Evolutionary conservation across 2,888 invertebrate species (phyloP), one percentile per base, ranked within the genome.

Genomic region (Thumatha senex): DNA sequence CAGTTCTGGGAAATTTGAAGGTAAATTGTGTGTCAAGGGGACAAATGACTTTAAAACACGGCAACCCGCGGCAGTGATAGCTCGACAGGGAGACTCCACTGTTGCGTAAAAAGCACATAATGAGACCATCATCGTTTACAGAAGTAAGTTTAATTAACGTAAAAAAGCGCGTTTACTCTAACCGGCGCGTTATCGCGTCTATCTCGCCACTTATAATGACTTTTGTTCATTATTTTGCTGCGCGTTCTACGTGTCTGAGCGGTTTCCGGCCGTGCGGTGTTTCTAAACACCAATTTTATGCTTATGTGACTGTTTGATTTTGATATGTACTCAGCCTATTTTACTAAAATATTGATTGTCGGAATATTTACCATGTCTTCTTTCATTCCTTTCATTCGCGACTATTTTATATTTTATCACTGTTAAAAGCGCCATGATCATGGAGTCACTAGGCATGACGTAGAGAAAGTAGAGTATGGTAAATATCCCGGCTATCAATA

Each of bases 61-160:
- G 67, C 61, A 72, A 64, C 61, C 55, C 33, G 58, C 55, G 48
- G 60, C 56, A 49, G 31, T 35, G 44, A 45, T 40, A 36, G 38
- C 15, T 34, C 36, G 42, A 13, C 36, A 35, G 42, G 46, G 29
- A 44, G 51, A 53, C 55, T 50, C 41, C 55, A 83, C 34, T 79
- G 76, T 77, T 76, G 76, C 85, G 82, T 84, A 76, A 83, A 84
- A 78, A 80, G 72, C 70, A 75, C 74, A 77, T 82, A 88, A 89
- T 84, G 80, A 83, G 82, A 79, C 80, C 84, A 81, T 85, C 83
- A 84, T 83, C 84, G 85, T 89, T 89, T 89, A 89, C 84, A 84
- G 82, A 87, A 84, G 81, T 83, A 82, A 85, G 86, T 88, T 90
- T 91, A 90, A 91, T 91, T 90, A 91, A 89, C 86, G 89, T 90